Conservation (phyloP, 2,888 invertebrate species). For the Pterostichus niger region DNA sequence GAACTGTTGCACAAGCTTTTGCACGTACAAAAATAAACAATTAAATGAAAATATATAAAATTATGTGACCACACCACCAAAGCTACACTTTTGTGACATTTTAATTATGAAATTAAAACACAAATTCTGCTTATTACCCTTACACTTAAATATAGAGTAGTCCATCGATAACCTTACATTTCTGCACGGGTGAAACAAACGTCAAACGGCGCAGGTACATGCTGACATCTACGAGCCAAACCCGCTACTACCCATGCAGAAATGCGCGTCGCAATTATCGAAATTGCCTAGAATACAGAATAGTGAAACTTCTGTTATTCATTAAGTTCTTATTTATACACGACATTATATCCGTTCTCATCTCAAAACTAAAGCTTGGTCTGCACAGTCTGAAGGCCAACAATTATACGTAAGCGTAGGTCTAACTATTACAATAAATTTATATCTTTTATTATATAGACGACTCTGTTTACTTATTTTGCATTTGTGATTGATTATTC, state of each 20-base stretch:
- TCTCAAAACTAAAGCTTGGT: constrained; percentile 61
- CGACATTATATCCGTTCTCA: constrained; percentile 40
- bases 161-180: constrained; percentile 24
- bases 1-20: constrained; percentile 40
- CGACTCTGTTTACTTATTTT: constrained; percentile 49
- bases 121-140: constrained; percentile 58
- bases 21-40: constrained; percentile 65
- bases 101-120: constrained; percentile 52
- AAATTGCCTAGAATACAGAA: constrained; percentile 16
- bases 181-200: constrained; percentile 26
- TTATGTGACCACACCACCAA: constrained; percentile 67
- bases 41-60: constrained; percentile 61
- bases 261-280: constrained; percentile 34
- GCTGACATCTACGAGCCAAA: constrained; percentile 48
- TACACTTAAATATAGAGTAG: constrained; percentile 62
- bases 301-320: constrained; percentile 21
- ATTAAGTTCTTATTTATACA: constrained; percentile 50
- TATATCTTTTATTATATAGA: constrained; percentile 55
- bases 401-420: constrained; percentile 62
- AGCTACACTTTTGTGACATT: constrained; percentile 66
- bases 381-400: constrained; percentile 64
- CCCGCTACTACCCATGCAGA: constrained; percentile 36
- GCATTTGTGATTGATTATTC: constrained; percentile 56
- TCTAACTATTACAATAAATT: constrained; percentile 62
- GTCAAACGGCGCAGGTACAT: no score